Conservation (phyloP, 2,113 vertebrate species). For the Entomyzon cyanotis region DNA sequence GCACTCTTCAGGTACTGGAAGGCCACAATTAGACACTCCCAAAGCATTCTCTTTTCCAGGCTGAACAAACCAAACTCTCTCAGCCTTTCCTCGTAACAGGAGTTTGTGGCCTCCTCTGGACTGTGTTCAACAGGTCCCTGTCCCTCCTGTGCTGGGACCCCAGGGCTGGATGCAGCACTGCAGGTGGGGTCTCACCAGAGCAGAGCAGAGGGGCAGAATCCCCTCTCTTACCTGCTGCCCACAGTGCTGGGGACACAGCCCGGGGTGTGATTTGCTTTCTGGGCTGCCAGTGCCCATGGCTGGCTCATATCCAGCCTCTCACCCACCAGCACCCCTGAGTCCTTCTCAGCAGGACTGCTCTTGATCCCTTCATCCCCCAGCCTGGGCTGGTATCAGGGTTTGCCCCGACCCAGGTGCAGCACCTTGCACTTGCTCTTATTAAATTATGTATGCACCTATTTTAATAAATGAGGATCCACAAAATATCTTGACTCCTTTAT, state of each 20-base stretch:
- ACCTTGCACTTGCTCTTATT: not conserved
- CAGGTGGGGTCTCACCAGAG: not conserved
- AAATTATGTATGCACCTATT: not conserved
- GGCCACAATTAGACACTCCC: too few species aligned
- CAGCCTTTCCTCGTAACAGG: not conserved
- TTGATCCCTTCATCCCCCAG: not conserved
- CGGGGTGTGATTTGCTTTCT: not conserved
- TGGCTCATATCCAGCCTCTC: not conserved
- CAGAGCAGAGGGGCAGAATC: not conserved
- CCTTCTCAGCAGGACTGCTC: not conserved
- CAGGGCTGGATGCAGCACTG: not conserved
- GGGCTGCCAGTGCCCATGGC: not conserved
- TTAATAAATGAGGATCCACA: not conserved
- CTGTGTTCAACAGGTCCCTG: not conserved
- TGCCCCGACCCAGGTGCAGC: not conserved
- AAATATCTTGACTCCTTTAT: not conserved
- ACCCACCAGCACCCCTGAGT: not conserved
- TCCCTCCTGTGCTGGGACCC: not conserved
- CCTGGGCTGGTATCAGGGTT: fast-evolving
- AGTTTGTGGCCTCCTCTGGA: not conserved
- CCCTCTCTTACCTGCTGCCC: not conserved
- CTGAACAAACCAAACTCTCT: not conserved
- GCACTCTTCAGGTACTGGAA: not conserved
- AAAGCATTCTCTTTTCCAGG: not conserved
- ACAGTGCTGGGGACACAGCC: not conserved